Percentiles rank a stretch among this genome's conserved stretches.
phyloP scores from a whole-genome alignment of 2,888 invertebrate genomes.

The Ctena decussata region DNA sequence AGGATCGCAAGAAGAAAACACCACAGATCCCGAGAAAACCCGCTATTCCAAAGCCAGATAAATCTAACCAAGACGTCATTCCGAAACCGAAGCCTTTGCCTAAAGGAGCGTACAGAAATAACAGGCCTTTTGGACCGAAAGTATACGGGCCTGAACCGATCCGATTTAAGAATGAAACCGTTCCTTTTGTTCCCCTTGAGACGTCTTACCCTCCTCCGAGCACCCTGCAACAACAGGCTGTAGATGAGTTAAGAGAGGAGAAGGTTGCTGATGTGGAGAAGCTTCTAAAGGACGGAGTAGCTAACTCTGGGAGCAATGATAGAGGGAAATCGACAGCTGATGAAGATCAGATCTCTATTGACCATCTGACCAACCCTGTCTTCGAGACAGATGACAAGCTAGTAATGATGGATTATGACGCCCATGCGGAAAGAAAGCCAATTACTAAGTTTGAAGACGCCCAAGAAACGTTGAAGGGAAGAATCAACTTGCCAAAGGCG shows the following conservation, averaged over 20 bases:
- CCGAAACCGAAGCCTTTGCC: neutral
- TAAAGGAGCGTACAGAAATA: neutral
- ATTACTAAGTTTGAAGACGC: neutral
- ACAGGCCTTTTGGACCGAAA: neutral
- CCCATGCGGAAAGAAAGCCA: neutral
- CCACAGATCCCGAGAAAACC: neutral
- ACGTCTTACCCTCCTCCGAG: neutral
- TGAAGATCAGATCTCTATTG: conserved; percentile 3
- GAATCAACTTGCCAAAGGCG: neutral
- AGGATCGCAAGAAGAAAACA: neutral
- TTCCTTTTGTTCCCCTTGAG: conserved; percentile 4
- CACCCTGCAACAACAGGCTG: neutral
- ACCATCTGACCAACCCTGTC: conserved; percentile 9
- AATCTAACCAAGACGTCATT: neutral
- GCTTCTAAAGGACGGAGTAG: neutral
- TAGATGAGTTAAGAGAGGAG: neutral
- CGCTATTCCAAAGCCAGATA: neutral
- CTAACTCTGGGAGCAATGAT: neutral
- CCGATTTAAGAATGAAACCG: neutral
- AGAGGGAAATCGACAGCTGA: neutral
- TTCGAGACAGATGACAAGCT: neutral
- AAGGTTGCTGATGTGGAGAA: neutral
- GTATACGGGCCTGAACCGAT: conserved; percentile 6
- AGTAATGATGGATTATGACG: neutral
- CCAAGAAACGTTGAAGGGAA: neutral